phyloP scores from a whole-genome alignment of 2,888 invertebrate species.

The Saturnia pavonia region DNA sequence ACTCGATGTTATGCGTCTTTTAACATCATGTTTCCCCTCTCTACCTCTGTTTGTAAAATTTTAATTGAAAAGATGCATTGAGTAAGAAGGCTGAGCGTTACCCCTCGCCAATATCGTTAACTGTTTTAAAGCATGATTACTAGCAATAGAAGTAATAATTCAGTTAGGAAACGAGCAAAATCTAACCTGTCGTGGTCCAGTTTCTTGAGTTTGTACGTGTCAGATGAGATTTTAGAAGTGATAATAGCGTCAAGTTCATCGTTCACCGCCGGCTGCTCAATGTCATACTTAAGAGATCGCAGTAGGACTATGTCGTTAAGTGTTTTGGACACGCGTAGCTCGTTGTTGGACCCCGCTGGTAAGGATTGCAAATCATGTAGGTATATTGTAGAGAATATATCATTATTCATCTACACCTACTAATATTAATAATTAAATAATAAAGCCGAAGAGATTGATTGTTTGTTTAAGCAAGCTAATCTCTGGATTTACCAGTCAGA shows the following conservation, averaged over 20 bases:
- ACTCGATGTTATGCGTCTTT: too few species aligned
- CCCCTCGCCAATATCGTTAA: too few species aligned
- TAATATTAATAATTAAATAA: too few species aligned
- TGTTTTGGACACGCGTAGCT: constrained; percentile 43
- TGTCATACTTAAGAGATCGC: constrained; percentile 47
- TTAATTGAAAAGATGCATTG: too few species aligned
- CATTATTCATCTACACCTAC: too few species aligned
- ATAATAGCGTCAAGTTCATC: constrained; percentile 54
- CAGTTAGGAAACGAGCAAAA: not conserved
- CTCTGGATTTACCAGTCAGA: too few species aligned
- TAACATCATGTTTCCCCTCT: too few species aligned
- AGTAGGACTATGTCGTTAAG: constrained; percentile 42
- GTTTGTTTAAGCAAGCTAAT: too few species aligned
- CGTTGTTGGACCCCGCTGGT: constrained; percentile 54
- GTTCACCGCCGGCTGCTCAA: constrained; percentile 34
- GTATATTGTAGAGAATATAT: not conserved
- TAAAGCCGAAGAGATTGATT: too few species aligned
- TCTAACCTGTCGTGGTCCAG: constrained; percentile 57
- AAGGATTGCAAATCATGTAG: constrained; percentile 7
- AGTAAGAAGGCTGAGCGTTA: too few species aligned
- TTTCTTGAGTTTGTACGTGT: constrained; percentile 58
- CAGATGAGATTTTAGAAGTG: constrained; percentile 38
- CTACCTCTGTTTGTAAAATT: too few species aligned
- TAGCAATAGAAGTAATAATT: not conserved
- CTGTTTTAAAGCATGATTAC: not conserved